Conservation (phyloP, 2,797 vertebrate genomes). For the Siniperca obscura region DNA sequence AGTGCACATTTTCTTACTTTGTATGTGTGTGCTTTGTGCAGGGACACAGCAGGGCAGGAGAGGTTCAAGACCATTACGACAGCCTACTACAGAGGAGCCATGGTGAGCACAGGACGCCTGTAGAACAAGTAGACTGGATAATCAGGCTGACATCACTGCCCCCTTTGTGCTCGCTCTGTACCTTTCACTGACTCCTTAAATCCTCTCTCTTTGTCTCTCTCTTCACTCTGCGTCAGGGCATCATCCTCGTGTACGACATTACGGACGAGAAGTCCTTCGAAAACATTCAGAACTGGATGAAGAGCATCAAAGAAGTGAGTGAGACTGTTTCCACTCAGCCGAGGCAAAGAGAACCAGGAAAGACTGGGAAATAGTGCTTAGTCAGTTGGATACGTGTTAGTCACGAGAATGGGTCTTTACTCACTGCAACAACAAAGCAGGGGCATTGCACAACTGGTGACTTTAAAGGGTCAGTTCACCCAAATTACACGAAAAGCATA, state of each 20-base stretch:
- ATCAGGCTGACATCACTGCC: constrained; percentile 48
- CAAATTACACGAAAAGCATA: not conserved
- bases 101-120: constrained; percentile 81
- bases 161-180: constrained; percentile 39
- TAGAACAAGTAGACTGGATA: constrained; percentile 49
- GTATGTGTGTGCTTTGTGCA: constrained; percentile 67
- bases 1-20: constrained; percentile 2
- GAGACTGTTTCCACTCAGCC: constrained; percentile 48
- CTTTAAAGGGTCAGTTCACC: constrained; percentile 11
- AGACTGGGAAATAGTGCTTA: constrained; percentile 6
- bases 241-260: constrained; percentile 97
- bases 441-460: constrained; percentile 3
- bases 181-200: constrained; percentile 41
- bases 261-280: constrained; percentile 95
- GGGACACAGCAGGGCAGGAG: constrained; percentile 98
- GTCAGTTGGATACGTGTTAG: constrained; percentile 17
- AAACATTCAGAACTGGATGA: constrained; percentile 99
- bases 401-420: constrained; percentile 1
- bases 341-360: not conserved
- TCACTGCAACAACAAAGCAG: not conserved
- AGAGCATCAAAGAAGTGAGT: constrained; percentile 96
- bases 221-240: constrained; percentile 84
- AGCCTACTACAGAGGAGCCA: constrained; percentile 95
- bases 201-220: constrained; percentile 2
- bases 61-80: constrained; percentile 98